A percentile compares a stretch with the other conserved stretches of the same genome.
Evolutionary conservation across 2,113 vertebrate species (phyloP).

Genomic region (Nicator chloris): DNA sequence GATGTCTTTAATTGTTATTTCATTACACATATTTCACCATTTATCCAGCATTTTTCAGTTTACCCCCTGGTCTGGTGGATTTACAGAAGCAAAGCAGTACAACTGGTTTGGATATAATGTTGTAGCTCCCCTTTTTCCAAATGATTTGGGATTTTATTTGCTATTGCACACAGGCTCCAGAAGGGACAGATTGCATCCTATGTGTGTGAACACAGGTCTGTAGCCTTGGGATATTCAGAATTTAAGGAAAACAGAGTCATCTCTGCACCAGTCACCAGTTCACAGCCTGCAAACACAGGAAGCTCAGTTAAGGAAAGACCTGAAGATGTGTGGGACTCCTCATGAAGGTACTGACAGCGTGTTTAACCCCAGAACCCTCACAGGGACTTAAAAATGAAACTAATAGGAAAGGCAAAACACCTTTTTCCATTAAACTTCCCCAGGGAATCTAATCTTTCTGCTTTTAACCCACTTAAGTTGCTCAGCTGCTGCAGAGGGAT

Average conservation of each 20-base stretch:
- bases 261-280: background rate
- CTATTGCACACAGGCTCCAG: background rate
- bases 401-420: background rate
- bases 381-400: background rate
- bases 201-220: background rate
- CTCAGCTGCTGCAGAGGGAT: background rate
- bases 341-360: background rate
- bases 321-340: background rate
- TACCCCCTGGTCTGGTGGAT: background rate
- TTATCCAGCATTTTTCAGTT: background rate
- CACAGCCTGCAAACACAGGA: background rate
- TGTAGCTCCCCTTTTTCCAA: background rate
- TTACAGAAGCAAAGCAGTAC: background rate
- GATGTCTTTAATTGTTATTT: background rate
- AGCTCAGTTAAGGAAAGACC: background rate
- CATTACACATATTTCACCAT: background rate
- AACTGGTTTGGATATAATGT: background rate
- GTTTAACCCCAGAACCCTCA: background rate
- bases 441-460: background rate
- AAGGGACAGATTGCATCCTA: background rate
- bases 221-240: background rate
- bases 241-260: background rate
- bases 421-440: background rate
- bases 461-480: background rate
- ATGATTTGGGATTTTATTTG: background rate